A percentile compares a stretch with the other conserved stretches of the same genome.
Evolutionary conservation across 64 coral and sea anemone genomes (phyloP).

Genomic region (Orbicella faveolata): DNA sequence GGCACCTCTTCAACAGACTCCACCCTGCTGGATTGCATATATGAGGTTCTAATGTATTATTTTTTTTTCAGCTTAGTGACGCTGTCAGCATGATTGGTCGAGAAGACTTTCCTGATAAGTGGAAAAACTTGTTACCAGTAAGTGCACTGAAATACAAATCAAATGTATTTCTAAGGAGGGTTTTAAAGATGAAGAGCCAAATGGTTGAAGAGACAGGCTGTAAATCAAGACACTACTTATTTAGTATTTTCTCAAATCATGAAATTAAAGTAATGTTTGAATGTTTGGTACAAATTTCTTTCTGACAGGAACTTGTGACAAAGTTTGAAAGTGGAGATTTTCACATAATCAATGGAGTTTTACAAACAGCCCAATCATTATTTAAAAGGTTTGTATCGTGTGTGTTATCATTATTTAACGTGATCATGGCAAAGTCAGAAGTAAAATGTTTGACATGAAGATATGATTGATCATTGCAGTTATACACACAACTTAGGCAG

Average conservation of each 20-base stretch:
- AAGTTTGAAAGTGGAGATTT: constrained; percentile 86
- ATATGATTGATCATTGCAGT: no score
- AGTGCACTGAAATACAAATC: constrained; percentile 9
- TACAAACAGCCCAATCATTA: constrained; percentile 95
- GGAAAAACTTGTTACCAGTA: constrained; percentile 90
- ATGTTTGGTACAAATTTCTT: background rate
- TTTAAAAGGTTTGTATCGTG: constrained; percentile 80
- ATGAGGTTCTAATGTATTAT: background rate
- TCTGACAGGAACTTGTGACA: constrained; percentile 82
- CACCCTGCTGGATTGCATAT: no score
- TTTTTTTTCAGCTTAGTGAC: constrained; percentile 81
- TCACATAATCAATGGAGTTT: constrained; percentile 95
- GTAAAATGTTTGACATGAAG: no score
- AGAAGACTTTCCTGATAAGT: constrained; percentile 96
- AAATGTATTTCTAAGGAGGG: no score
- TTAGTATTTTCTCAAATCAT: no score
- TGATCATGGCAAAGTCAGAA: no score
- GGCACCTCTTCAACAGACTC: no score
- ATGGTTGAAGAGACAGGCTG: no score
- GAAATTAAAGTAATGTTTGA: no score
- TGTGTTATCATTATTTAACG: background rate
- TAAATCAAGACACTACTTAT: no score
- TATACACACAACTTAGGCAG: no score
- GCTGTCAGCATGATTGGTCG: constrained; percentile 95
- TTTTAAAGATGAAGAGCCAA: no score